Evolutionary conservation across 2,113 vertebrate genomes (phyloP).

Genomic region (Cheirogaleus medius): DNA sequence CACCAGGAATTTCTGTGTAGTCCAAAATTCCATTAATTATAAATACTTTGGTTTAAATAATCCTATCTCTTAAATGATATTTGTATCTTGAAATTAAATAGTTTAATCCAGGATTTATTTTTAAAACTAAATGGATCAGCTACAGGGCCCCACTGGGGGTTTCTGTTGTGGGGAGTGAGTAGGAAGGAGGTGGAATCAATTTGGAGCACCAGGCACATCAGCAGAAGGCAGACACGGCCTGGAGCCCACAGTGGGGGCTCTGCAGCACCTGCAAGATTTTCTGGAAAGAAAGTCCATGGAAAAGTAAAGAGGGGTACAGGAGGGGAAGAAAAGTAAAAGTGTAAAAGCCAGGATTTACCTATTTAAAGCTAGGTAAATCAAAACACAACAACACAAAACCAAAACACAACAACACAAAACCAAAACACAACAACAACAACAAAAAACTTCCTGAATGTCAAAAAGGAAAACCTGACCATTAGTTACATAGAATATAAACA

Average conservation of each 20-base stretch:
- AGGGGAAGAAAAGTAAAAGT: not conserved
- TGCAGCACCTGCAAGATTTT: accelerated
- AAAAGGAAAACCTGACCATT: not conserved
- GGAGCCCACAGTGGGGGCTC: not conserved
- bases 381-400: no score
- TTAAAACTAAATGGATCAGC: not conserved
- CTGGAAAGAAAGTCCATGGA: not conserved
- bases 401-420: not conserved
- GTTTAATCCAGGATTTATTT: not conserved
- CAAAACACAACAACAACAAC: not conserved
- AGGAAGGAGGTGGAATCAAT: not conserved
- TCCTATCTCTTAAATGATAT: not conserved
- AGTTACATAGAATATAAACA: not conserved
- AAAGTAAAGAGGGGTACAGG: not conserved
- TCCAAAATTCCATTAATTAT: not conserved
- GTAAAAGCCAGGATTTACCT: not conserved
- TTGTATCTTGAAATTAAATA: not conserved
- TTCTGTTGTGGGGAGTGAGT: not conserved
- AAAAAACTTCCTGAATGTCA: not conserved
- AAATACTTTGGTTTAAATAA: not conserved
- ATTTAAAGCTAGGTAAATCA: not conserved
- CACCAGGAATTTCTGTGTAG: not conserved
- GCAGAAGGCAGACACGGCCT: accelerated
- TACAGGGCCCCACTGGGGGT: not conserved
- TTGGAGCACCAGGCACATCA: not conserved